Evolutionary conservation across 2,797 vertebrate species (phyloP), one percentile per base, ranked within the genome.

Genomic region (Gymnothorax reevesii): DNA sequence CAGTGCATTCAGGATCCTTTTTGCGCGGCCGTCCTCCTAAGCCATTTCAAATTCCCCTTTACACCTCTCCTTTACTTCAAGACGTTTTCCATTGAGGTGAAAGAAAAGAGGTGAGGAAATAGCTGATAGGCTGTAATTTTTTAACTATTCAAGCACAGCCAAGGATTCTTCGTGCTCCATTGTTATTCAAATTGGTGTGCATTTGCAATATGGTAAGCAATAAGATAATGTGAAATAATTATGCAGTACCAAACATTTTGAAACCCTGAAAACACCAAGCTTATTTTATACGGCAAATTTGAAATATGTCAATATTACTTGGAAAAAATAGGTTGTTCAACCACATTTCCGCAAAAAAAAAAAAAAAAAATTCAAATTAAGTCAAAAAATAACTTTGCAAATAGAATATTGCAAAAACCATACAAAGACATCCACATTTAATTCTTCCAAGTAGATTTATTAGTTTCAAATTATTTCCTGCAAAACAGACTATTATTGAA

Each of bases 381-480:
- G 7, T 42, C 12, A 77, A 77, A 77, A 77, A 77, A 77, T 15
- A 20, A 20, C 33, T 8, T 49, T 49, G 15, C 52, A 49, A 77
- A 42, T 77, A 52, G 12, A 77, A 77, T 49, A 42, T 17, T 20
- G 20, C 13, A 5, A 49, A n/a, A 77, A 77, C 33, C 42, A 77
- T 17, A 10, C 49, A 60, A 82, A 84, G 83, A 57, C 83, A 80
- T 64, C 59, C 6, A n/a, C 60, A 54, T 85, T 49, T 66, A 52
- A 57, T 87, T 86, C 62, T 73, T 87, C 33, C 87, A 87, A 73
- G 64, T 86, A 86, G 64, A 83, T 73, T 87, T 85, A 87, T 87
- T 87, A 69, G 60, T 82, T 82, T 87, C 85, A 71, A 87, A 87
- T 87, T 52, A 85, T 82, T 85, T 84, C 52, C 71, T 82, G 55